A percentile compares a stretch with the other conserved stretches of the same genome.
Evolutionary conservation across 1,140 invertebrate species (phyloP).

Genomic region (Dinothrombium tinctorium): DNA sequence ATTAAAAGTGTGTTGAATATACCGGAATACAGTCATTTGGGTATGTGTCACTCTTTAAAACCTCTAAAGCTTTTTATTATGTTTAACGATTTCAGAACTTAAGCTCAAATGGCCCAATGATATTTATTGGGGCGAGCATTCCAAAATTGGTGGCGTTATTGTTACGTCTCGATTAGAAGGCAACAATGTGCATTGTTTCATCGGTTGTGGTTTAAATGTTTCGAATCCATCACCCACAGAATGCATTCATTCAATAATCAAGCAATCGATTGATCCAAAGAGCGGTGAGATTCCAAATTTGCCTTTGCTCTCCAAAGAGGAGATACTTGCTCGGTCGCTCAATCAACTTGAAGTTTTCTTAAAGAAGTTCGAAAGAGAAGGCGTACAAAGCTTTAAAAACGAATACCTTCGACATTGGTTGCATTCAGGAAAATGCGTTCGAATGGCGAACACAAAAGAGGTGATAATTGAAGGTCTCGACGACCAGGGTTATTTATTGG

Average conservation of each 20-base stretch:
- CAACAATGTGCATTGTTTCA: conserved; percentile 30
- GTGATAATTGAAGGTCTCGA: conserved; percentile 31
- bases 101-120: conserved; percentile 91
- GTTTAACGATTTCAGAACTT: conserved; percentile 27
- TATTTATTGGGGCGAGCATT: conserved; percentile 45
- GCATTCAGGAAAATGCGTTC: conserved; percentile 32
- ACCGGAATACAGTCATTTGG: conserved; percentile 32
- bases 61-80: background rate
- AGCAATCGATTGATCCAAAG: background rate
- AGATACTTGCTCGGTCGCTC: conserved; percentile 15
- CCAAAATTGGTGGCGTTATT: conserved; percentile 71
- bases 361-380: conserved; percentile 34
- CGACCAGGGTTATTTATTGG: conserved; percentile 57
- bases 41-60: conserved; percentile 1
- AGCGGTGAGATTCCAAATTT: background rate
- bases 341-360: conserved; percentile 51
- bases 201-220: conserved; percentile 64
- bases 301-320: conserved; percentile 11
- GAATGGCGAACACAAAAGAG: conserved; percentile 34
- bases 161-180: conserved; percentile 38
- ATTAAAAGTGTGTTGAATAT: conserved; percentile 41
- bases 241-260: conserved; percentile 26
- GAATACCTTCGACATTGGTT: conserved; percentile 74
- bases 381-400: conserved; percentile 39
- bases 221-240: conserved; percentile 57